phyloP scores from a whole-genome alignment of 2,888 invertebrate genomes.

The Megastigmus dorsalis region DNA sequence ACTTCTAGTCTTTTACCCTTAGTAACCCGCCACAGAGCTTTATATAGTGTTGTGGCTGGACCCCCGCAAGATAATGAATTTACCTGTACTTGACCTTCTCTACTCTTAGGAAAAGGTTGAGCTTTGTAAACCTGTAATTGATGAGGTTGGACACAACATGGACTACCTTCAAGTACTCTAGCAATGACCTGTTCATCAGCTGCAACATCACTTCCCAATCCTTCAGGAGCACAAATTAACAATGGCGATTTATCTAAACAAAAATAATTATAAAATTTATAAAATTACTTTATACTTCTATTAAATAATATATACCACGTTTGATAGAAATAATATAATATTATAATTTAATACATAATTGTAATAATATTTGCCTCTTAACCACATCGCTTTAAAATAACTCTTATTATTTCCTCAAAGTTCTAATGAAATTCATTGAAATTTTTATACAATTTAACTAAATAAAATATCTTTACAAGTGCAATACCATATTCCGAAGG shows the following conservation, averaged over 20 bases:
- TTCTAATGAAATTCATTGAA: background rate
- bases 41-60: slow-evolving; percentile 74
- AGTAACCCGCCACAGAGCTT: slow-evolving; percentile 86
- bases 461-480: slow-evolving; percentile 29
- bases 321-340: too few species aligned
- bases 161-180: slow-evolving; percentile 74
- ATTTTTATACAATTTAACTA: background rate
- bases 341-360: background rate
- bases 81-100: slow-evolving; percentile 53
- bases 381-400: too few species aligned
- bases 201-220: slow-evolving; percentile 77
- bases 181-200: slow-evolving; percentile 76
- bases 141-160: slow-evolving; percentile 82
- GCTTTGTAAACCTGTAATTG: slow-evolving; percentile 83
- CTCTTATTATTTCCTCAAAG: too few species aligned
- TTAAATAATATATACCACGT: background rate
- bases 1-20: slow-evolving; percentile 86
- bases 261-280: slow-evolving; percentile 54
- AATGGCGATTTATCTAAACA: slow-evolving; percentile 83
- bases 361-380: too few species aligned
- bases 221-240: slow-evolving; percentile 80
- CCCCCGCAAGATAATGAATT: slow-evolving; percentile 48
- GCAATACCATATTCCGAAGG: slow-evolving; percentile 88
- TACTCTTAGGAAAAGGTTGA: slow-evolving; percentile 69
- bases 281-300: background rate